Evolutionary conservation across 2,797 vertebrate genomes (phyloP), one percentile per base, ranked within the genome.

Genomic region (Todus mexicanus): DNA sequence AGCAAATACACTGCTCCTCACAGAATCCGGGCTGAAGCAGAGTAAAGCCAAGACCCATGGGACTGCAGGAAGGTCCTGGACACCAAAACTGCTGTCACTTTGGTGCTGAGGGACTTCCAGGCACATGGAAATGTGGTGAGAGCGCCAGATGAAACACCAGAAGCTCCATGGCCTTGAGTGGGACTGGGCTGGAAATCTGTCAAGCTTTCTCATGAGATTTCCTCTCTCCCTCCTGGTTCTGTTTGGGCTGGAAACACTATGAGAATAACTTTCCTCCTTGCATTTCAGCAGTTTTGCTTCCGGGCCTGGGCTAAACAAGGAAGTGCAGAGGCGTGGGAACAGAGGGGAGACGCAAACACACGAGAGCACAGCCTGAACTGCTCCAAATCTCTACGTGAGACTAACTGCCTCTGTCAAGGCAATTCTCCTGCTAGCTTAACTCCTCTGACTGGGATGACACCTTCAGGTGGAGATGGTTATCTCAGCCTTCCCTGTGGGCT

Each of bases 321-420:
- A 96, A 97, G 93, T 94, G 95, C 90, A 93, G 95, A 94, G 95
- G 96, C 95, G 93, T 96, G 96, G 96, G 96, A 96, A 96, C 89
- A 1, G 23, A 85, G 78, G 91, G 94, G 94, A 95, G 85, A 80
- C 80, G 77, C 94, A 94, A 94, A 93, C 92, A 95, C 87, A 90
- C 8, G 7, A 89, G 86, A 95, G 72, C 18, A 3, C 1, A 12
- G 65, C 9, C 84, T 85, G 72, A 93, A 47, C 70, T 3, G 60
- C 61, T 94, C 76, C 90, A 89, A 65, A 88, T 60, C 90, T 37
- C 82, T 64, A 51, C 21, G 13, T 64, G 83, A 6, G 1, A 38
- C 33, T 94, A 54, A 1, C 56, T 81, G 89, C 66, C 79, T 87
- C 63, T 8, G 0, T n/a, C 47, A 23, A 33, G 65, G 70, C 21